Conservation (phyloP, 2,888 invertebrate species). For the Harpalus rufipes region DNA sequence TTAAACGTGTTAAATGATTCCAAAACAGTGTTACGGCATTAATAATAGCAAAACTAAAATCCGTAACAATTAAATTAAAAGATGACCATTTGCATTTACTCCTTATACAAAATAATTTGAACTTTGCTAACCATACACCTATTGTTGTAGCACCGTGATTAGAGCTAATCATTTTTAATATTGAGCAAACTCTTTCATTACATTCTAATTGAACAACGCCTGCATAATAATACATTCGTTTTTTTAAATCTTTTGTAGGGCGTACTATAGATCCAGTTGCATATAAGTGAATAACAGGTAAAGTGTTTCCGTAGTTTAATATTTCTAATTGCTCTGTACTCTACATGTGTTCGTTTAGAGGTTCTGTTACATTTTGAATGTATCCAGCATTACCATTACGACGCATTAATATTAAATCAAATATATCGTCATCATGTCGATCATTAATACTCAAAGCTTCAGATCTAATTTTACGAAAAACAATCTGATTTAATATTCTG, state of each 20-base stretch:
- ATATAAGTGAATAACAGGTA: neutral
- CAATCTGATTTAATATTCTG: neutral
- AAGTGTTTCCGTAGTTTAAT: neutral
- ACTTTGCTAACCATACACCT: constrained; percentile 26
- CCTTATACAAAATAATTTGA: constrained; percentile 9
- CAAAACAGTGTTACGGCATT: constrained; percentile 19
- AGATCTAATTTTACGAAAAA: constrained; percentile 37
- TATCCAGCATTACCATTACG: constrained; percentile 26
- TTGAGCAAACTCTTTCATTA: constrained; percentile 7
- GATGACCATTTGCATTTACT: constrained; percentile 17
- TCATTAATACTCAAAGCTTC: constrained; percentile 33
- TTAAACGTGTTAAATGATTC: constrained; percentile 2
- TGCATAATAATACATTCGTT: too few relatives aligned
- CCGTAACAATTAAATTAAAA: neutral
- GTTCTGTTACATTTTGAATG: constrained; percentile 7
- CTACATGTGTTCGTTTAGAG: neutral
- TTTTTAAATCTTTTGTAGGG: neutral
- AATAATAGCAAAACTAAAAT: constrained; percentile 43
- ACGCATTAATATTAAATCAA: constrained; percentile 1
- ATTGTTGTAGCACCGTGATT: constrained; percentile 6
- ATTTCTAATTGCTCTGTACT: neutral
- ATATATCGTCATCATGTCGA: neutral
- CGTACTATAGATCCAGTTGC: constrained; percentile 29
- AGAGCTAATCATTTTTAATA: constrained; percentile 31
- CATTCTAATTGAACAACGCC: neutral